Evolutionary conservation across 2,113 vertebrate species (phyloP), one percentile per base, ranked within the genome.

Genomic region (Heterochromis multidens): DNA sequence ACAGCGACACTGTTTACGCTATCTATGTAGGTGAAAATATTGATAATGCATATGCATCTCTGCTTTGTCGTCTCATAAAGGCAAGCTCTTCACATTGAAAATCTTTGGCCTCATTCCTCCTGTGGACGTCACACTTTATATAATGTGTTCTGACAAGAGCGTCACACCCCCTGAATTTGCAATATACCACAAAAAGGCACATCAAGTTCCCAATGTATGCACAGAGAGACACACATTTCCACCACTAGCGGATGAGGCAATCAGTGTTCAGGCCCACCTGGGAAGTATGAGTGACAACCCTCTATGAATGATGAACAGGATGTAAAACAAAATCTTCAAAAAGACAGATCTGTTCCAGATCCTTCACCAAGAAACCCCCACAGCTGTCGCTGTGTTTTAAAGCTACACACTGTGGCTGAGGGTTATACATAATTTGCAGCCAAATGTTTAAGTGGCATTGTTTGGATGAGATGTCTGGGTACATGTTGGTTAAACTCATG

Each of bases 71-170:
- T 52, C 40, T 78, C 61, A 58, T 60, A 17, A 62, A 92, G 14
- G 23, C 67, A 57, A 59, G 63, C 54, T 82, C 63, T 57, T 61
- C 78, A 56, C 27, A 63, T 82, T 52, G 35, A 35, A 84, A 87
- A 65, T 89, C 62, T 46, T 52, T 92, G 89, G 74, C 91, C 92
- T 92, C 19, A 4, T 93, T 93, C 89, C 89, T 82, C 61, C 76
- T 6, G 85, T 86, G 86, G 83, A 91, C 57, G 89, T 93, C 90
- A 89, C 54, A 61, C 81, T 90, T 90, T 87, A 90, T 81, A 80
- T 92, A 91, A 94, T 81, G 59, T 43, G 23, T 81, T 92, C 89
- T 92, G 93, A 94, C 88, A 92, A 77, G 59, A 91, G 77, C 16
- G 7, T 87, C 86, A 31, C 88, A 85, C 74, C 79, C 84, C 81